phyloP scores from a whole-genome alignment of 2,888 invertebrate species.

The Eulithis testata region DNA sequence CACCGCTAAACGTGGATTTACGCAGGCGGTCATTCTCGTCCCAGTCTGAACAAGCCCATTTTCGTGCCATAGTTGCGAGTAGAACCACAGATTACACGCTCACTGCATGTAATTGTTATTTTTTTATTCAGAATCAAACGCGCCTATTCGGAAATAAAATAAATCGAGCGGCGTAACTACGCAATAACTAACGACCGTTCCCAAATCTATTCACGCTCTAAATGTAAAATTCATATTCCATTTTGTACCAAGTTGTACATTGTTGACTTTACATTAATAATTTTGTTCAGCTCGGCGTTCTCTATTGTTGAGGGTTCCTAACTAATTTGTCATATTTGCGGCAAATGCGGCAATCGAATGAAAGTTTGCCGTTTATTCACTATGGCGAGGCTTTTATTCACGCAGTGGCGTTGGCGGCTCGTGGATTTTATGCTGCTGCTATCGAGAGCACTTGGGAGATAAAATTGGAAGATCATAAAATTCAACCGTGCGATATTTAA shows the following conservation, averaged over 20 bases:
- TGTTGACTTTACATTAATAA: constrained; percentile 45
- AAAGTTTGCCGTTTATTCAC: constrained; percentile 27
- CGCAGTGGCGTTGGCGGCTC: constrained; percentile 7
- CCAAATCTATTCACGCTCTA: constrained; percentile 42
- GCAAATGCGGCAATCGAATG: constrained; percentile 24
- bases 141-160: constrained; percentile 35
- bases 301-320: constrained; percentile 38
- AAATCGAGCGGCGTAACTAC: constrained; percentile 39
- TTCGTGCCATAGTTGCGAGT: constrained; percentile 1
- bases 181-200: constrained; percentile 41
- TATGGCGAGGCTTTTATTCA: constrained; percentile 4
- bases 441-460: constrained; percentile 50
- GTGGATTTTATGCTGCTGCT: constrained; percentile 34
- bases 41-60: not conserved
- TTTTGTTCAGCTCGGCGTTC: constrained; percentile 31
- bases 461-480: constrained; percentile 69
- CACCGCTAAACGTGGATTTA: constrained; percentile 47
- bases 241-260: constrained; percentile 43
- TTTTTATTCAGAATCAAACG: constrained; percentile 31
- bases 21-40: constrained; percentile 3
- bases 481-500: constrained; percentile 64
- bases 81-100: constrained; percentile 15
- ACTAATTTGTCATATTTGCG: constrained; percentile 39
- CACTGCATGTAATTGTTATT: constrained; percentile 25
- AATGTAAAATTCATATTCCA: constrained; percentile 44